Conservation (phyloP, 2,797 vertebrate genomes). For the Malacoctenus gilli region DNA sequence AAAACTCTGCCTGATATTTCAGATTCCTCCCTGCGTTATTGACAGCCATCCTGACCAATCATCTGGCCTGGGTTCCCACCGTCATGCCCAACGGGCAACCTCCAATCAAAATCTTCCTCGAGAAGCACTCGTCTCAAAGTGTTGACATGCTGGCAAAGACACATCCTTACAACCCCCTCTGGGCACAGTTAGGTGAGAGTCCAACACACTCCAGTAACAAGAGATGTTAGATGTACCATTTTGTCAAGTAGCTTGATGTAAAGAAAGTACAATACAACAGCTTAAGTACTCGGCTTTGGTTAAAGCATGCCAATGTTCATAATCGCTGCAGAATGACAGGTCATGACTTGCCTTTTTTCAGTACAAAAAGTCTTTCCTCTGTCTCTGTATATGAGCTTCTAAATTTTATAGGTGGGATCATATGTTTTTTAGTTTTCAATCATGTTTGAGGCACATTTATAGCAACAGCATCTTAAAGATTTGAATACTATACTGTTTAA, state of each 20-base stretch:
- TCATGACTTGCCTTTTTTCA: slow-evolving; percentile 18
- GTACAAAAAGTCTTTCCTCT: no score
- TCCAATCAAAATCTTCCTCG: slow-evolving; percentile 96
- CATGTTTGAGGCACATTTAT: no score
- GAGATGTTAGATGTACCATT: not conserved
- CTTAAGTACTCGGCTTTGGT: slow-evolving; percentile 1
- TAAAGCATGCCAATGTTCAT: slow-evolving; percentile 2
- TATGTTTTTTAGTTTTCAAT: no score
- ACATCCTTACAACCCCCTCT: slow-evolving; percentile 97
- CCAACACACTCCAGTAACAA: no score
- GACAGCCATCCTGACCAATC: slow-evolving; percentile 96
- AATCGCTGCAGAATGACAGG: slow-evolving; percentile 14
- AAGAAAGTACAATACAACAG: not conserved
- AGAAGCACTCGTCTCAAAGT: slow-evolving; percentile 98
- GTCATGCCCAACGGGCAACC: slow-evolving; percentile 99
- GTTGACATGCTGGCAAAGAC: slow-evolving; percentile 98
- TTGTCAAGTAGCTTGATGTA: slow-evolving; percentile 1
- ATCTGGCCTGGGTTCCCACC: slow-evolving; percentile 99
- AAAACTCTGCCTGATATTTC: slow-evolving; percentile 32
- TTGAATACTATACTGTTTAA: no score
- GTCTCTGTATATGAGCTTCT: no score
- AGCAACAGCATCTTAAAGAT: no score
- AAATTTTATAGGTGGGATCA: no score
- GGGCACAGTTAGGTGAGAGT: slow-evolving; percentile 89
- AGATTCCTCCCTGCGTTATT: slow-evolving; percentile 96